Evolutionary conservation across 1,140 invertebrate genomes (phyloP), one percentile per base, ranked within the genome.

Genomic region (Papilio xuthus): DNA sequence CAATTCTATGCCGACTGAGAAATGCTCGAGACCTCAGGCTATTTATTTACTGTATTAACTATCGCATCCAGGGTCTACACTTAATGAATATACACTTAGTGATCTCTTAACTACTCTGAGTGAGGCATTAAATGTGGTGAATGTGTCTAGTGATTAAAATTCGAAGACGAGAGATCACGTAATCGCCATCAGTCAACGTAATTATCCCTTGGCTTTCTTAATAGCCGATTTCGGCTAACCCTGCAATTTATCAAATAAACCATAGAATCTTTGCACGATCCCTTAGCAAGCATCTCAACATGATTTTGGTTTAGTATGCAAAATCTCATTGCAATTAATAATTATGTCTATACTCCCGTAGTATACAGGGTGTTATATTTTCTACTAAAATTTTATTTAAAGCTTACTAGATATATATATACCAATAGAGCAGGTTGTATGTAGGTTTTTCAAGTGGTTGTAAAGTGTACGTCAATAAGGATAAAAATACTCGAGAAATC

Each of bases 401-500:
- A 47, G 44, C 44, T 3, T 10, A 53, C 18, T 53, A 53, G 15
- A 9, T 23, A 23, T 23, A n/a, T n/a, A n/a, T n/a, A n/a, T n/a
- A n/a, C n/a, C n/a, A n/a, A n/a, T n/a, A 60, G 10, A 60, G 9
- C 26, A 56, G 13, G 23, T 23, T 67, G 6, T 67, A 28, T 67
- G 23, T 26, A 60, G 1, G 60, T 67, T 28, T 18, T 67, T 28
- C 26, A 32, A 60, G 23, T 60, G 12, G 20, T 60, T 63, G 60
- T 67, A 67, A 67, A 67, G 12, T 32, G 15, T 56, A n/a, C 23
- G 26, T 67, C 60, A 7, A 26, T 23, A 67, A 2, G 23, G 13
- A 67, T 67, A 67, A 67, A 67, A 67, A 23, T 28, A 67, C 60
- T 28, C 60, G 28, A 67, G 60, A 67, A 67, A 67, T 67, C 56